A percentile compares a stretch with the other conserved stretches of the same genome.
Evolutionary conservation across 2,888 invertebrate genomes (phyloP).

Genomic region (Trichogramma dendrolimi): DNA sequence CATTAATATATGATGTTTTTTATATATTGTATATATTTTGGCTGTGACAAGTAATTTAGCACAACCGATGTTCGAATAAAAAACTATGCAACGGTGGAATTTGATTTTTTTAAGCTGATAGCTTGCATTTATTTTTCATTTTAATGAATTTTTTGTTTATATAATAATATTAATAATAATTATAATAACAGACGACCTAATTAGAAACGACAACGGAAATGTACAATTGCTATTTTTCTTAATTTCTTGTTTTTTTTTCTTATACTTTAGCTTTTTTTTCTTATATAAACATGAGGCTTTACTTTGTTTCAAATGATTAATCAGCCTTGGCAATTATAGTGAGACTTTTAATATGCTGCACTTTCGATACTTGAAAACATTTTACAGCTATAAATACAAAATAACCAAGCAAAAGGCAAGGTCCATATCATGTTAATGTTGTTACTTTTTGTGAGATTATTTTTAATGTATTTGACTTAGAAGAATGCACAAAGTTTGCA

Average conservation of each 20-base stretch:
- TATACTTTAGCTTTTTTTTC: conserved; percentile 31
- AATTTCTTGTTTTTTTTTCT: conserved; percentile 27
- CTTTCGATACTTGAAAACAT: conserved; percentile 36
- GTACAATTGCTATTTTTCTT: conserved; percentile 40
- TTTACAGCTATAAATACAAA: conserved; percentile 33
- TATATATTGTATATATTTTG: conserved; percentile 12
- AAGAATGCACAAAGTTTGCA: conserved; percentile 27
- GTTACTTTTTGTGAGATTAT: too few species aligned
- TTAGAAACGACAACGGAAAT: conserved; percentile 46
- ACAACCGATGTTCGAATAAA: conserved; percentile 19
- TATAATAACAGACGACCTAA: conserved; percentile 38
- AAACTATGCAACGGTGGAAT: conserved; percentile 26
- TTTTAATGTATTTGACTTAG: too few species aligned
- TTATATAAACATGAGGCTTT: conserved; percentile 22
- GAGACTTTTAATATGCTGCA: conserved; percentile 33
- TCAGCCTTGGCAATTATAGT: conserved; percentile 29
- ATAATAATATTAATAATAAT: conserved; percentile 33
- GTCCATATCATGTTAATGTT: conserved; percentile 27
- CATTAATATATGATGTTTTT: conserved; percentile 4
- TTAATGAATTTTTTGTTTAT: conserved; percentile 31
- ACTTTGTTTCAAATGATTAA: conserved; percentile 18
- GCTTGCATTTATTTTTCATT: conserved; percentile 23
- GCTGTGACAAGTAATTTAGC: conserved; percentile 15
- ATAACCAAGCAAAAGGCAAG: conserved; percentile 34
- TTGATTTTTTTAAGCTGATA: conserved; percentile 26